Evolutionary conservation across 2,797 vertebrate genomes (phyloP), one percentile per base, ranked within the genome.

Genomic region (Remorina albescens): DNA sequence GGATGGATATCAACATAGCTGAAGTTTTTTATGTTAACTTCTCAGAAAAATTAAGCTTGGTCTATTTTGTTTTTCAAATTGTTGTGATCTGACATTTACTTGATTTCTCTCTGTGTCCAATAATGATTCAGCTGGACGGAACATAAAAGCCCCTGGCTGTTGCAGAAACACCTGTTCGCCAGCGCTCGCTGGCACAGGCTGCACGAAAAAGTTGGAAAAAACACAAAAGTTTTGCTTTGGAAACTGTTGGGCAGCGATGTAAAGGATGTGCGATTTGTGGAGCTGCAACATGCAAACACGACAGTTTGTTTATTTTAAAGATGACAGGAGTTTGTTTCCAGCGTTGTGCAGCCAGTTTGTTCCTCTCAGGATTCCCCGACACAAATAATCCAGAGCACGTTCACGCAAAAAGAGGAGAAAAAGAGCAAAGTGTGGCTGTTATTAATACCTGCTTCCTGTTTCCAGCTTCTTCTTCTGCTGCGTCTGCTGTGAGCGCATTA

Each of bases 391-490:
- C 25, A 19, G 19, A 28, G 51, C 25, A 50, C 26, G 5, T 13
- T 37, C 50, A 50, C 19, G 16, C n/a, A 9, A 51, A 21, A 61
- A 49, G 39, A 42, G 39, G 37, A 37, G 28, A 42, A n/a, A 16
- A 18, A 51, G 62, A 68, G 36, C 39, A 56, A 26, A 65, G 30
- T 34, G 2, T 6, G 30, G 19, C 11, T 44, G 68, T 74, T 83
- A 78, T 86, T 80, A 82, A 73, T 80, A 83, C 37, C 69, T 11
- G 21, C 47, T 78, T 46, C 53, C 80, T 66, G 70, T 70, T 58
- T 26, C 30, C 64, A 59, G 63, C 63, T 41, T 66, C 60, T 41
- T 66, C 60, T 56, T 51, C 47, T 32, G 46, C 66, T 72, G 32
- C 30, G 57, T 80, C 54, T 82, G 61, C 71, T 64, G 62, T 30